These are phyloP conservation scores for Aegotheles bennettii DNA, from an alignment of 2,113 vertebrate genomes.

Conservation along the genomic window DNA sequence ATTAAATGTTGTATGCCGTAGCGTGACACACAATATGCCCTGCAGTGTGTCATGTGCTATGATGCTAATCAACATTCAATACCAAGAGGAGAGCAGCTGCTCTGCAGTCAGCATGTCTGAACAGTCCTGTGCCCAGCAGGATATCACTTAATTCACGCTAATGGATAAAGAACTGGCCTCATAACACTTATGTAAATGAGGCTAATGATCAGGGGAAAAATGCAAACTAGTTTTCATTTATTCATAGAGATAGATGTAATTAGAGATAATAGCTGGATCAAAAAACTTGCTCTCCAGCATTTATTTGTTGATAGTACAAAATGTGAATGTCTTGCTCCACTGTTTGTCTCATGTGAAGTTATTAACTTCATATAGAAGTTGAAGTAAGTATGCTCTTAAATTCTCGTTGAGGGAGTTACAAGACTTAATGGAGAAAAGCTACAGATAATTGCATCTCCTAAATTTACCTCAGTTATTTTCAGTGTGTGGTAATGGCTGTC, in stretches of 20 bases:
- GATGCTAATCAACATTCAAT: constrained; percentile 43
- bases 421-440: constrained; percentile 8
- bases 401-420: not conserved
- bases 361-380: constrained; percentile 12
- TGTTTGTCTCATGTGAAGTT: constrained; percentile 1
- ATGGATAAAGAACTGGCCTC: constrained; percentile 2
- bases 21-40: constrained; percentile 24
- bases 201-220: constrained; percentile 25
- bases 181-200: not conserved
- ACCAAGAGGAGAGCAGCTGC: constrained; percentile 52
- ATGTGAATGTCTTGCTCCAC: not conserved
- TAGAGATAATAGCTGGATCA: constrained; percentile 40
- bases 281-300: constrained; percentile 10
- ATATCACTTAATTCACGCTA: not conserved
- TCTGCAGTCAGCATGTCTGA: constrained; percentile 34
- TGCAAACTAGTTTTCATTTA: constrained; percentile 32
- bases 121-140: constrained; percentile 32
- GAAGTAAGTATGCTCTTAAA: not conserved
- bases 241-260: constrained; percentile 30
- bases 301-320: constrained; percentile 27
- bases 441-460: not conserved
- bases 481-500: not conserved
- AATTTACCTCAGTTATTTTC: not conserved
- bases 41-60: not conserved
- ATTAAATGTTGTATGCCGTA: not conserved